These are phyloP conservation scores for Agrypnia vestita DNA, from an alignment of 1,140 invertebrate genomes.

Conservation along the genomic window DNA sequence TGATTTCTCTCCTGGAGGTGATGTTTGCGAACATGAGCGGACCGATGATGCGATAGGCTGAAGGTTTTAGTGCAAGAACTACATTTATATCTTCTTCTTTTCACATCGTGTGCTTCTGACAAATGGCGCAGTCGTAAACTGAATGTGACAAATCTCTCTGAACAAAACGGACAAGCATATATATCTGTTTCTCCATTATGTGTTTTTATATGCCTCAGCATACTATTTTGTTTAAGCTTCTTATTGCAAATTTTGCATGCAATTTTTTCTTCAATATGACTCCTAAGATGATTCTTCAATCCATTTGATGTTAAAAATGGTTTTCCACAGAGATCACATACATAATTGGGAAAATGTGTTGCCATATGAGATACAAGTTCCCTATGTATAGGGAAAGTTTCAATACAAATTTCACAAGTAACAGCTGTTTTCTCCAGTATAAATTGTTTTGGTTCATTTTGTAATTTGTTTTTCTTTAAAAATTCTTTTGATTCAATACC, in stretches of 20 bases:
- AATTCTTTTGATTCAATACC: not conserved
- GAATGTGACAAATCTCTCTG: constrained; percentile 17
- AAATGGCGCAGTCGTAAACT: constrained; percentile 51
- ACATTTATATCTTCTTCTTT: constrained; percentile 62
- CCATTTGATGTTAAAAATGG: constrained; percentile 7
- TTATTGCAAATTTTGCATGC: constrained; percentile 30
- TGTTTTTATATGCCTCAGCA: not conserved
- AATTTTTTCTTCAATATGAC: not conserved
- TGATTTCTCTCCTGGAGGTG: constrained; percentile 74
- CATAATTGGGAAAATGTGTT: constrained; percentile 38
- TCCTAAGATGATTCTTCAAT: not conserved
- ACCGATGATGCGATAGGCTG: constrained; percentile 65
- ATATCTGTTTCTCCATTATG: constrained; percentile 4
- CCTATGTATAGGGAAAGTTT: constrained; percentile 1
- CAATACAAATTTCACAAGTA: constrained; percentile 31
- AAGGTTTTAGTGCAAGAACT: constrained; percentile 66
- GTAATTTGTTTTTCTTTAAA: not conserved
- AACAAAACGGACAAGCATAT: not conserved
- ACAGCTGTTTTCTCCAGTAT: not conserved
- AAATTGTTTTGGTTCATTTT: not conserved
- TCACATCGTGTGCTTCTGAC: constrained; percentile 64
- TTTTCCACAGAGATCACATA: constrained; percentile 40
- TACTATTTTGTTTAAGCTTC: not conserved
- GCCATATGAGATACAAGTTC: constrained; percentile 11
- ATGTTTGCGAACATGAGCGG: constrained; percentile 70